Evolutionary conservation across 2,888 invertebrate species (phyloP).

Genomic region (Heliconius aoede): DNA sequence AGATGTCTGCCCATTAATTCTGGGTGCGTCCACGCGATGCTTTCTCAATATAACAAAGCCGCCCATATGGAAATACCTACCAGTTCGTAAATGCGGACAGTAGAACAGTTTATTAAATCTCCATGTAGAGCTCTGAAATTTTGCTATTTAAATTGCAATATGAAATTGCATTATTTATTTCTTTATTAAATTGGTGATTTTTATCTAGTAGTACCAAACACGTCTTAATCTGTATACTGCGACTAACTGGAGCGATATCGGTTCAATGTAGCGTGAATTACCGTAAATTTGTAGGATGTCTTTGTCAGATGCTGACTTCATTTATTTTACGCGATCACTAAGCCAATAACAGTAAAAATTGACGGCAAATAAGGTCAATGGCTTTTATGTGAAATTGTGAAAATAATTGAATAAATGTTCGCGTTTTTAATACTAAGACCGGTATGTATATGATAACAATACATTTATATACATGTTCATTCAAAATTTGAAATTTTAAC

Average conservation of each 20-base stretch:
- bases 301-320: conserved; percentile 28
- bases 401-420: conserved; percentile 6
- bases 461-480: neutral
- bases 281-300: conserved; percentile 43
- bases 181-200: neutral
- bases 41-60: conserved; percentile 64
- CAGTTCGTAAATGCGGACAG: conserved; percentile 46
- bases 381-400: conserved; percentile 29
- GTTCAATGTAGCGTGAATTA: conserved; percentile 48
- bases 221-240: conserved; percentile 33
- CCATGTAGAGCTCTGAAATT: neutral
- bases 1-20: conserved; percentile 69
- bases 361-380: conserved; percentile 33
- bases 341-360: conserved; percentile 39
- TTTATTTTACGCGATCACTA: conserved; percentile 33
- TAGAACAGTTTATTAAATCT: neutral
- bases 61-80: conserved; percentile 61
- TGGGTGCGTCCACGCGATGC: conserved; percentile 65
- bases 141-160: neutral
- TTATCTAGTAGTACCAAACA: neutral
- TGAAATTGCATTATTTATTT: neutral
- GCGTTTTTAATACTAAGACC: neutral
- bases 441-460: neutral
- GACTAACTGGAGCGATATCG: conserved; percentile 33
- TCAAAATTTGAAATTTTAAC: too few species aligned